Percentiles rank a stretch among this genome's conserved stretches.
phyloP scores from a whole-genome alignment of 23 tunicate species.

The Halocynthia aurantium region DNA sequence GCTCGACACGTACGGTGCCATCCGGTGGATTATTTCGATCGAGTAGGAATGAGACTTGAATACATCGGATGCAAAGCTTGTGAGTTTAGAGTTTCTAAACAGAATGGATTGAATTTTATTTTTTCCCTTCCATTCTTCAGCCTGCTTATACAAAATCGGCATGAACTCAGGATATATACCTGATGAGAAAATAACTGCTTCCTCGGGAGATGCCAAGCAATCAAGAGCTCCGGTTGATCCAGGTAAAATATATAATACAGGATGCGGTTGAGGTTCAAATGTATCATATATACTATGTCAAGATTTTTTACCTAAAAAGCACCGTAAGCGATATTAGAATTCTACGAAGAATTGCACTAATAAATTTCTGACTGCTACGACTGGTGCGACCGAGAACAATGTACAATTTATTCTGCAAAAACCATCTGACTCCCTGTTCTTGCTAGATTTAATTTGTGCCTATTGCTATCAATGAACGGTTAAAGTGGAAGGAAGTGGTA shows the following conservation, averaged over 20 bases:
- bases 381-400: too few relatives aligned
- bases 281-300: too few relatives aligned
- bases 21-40: conserved; percentile 52
- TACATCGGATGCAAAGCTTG: conserved; percentile 88
- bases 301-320: too few relatives aligned
- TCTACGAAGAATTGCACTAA: too few relatives aligned
- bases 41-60: conserved; percentile 55
- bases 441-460: too few relatives aligned
- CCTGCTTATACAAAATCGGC: conserved; percentile 72
- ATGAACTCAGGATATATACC: conserved; percentile 66
- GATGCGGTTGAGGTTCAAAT: background rate
- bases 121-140: conserved; percentile 24
- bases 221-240: conserved; percentile 63
- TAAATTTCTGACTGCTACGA: too few relatives aligned
- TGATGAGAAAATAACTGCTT: conserved; percentile 57
- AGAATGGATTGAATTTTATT: background rate
- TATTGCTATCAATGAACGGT: too few relatives aligned
- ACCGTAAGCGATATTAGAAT: too few relatives aligned
- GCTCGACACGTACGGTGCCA: conserved; percentile 78
- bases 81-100: conserved; percentile 16
- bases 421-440: too few relatives aligned
- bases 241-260: conserved; percentile 21
- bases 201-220: conserved; percentile 32
- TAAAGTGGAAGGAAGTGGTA: too few relatives aligned
- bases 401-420: too few relatives aligned